These are phyloP conservation scores for human DNA, from an alignment of 2,113 vertebrate genomes.

Conservation along the genomic window GRCh38 chr15:100584001-100584500, in stretches of 20 bases:
- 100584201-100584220: neutral
- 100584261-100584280: neutral
- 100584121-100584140: neutral
- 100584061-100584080: neutral
- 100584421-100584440: neutral
- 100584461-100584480: neutral
- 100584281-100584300: neutral
- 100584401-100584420: neutral
- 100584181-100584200: neutral
- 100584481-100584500: neutral
- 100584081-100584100: neutral
- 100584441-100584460: neutral
- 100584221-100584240: neutral
- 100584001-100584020: neutral
- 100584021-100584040: neutral
- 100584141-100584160: slow-evolving; percentile 21
- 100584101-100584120: neutral
- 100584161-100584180: neutral
- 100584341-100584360: neutral
- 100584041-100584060: neutral
- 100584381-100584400: neutral
- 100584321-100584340: slow-evolving; percentile 23
- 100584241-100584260: slow-evolving; percentile 28
- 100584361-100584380: neutral
- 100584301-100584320: neutral